Percentiles rank a stretch among this genome's conserved stretches.
Conservation (phyloP, 2,113 vertebrate species). For the Elachura formosa region DNA sequence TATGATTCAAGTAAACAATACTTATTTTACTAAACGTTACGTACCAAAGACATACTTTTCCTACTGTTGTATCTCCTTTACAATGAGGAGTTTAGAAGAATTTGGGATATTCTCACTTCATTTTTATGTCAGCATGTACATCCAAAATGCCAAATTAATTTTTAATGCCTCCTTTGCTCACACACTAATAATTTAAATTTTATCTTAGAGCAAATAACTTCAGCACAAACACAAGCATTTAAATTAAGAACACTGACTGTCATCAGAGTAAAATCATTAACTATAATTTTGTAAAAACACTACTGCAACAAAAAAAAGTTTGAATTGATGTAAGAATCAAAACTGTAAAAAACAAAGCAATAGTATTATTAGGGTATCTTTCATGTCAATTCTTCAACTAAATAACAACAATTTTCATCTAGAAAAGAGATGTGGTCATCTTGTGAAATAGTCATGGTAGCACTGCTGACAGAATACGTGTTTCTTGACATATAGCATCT, state of each 20-base stretch:
- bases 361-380: not conserved
- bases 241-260: not conserved
- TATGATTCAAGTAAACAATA: not conserved
- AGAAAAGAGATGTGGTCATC: not conserved
- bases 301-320: not conserved
- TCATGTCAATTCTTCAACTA: not conserved
- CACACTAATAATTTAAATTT: not conserved
- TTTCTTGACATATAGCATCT: not conserved
- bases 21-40: not conserved
- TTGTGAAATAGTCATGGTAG: not conserved
- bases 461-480: accelerated
- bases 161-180: not conserved
- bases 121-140: not conserved
- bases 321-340: not conserved
- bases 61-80: not conserved
- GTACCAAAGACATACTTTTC: not conserved
- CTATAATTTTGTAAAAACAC: not conserved
- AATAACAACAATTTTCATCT: not conserved
- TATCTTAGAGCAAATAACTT: not conserved
- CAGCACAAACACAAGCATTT: not conserved
- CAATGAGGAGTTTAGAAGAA: not conserved
- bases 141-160: not conserved
- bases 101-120: not conserved
- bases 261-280: not conserved
- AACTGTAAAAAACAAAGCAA: not conserved